Base-by-base conservation (phyloP, 2,113 vertebrate species). In the Campylomormyrus numenius region DNA sequence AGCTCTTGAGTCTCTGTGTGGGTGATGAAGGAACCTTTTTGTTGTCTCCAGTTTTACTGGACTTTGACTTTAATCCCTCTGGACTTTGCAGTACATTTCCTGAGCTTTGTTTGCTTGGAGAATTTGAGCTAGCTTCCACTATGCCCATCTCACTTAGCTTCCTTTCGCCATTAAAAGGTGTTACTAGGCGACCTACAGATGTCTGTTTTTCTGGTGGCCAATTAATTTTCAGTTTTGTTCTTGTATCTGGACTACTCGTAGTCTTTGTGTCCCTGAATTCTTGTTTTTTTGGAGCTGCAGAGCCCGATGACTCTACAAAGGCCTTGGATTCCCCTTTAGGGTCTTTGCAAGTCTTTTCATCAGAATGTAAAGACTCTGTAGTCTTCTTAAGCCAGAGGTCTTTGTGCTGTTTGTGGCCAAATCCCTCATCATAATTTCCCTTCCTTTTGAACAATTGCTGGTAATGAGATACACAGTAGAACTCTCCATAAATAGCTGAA, bases 341-440 rank as follows among this genome's bases (percentile, higher is more conserved):
- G 9, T 24, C 52, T 90, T 93, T 93, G 39, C 70, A 35, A 13
- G 35, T 88, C 53, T 89, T 50, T 21, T 62, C 91, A 0, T 53
- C 42, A 31, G 94, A 92, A n/a, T 91, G 88, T 39, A 94, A 92
- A 35, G 17, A 62, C 21, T 53, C 91, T 89, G 91, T 89, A 66
- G 91, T 89, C 91, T 94, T 96, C 85, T 88, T 90, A 90, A 95
- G 91, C 95, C 95, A 96, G n/a, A 35, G 94, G 89, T 96, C 94
- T 94, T 96, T 96, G 90, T 96, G 95, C 85, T 95, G 96, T 86
- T 74, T 93, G 91, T 92, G 94, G 1, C 96, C 95, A 89, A 96
- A 96, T 66, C 95, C 96, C 90, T 96, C 95, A 48, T 96, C 96
- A 88, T 96, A 96, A 91, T 96, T 96, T 85, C 95, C 95, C 58